Evolutionary conservation across 2,888 invertebrate genomes (phyloP).

Genomic region (Cyrtodaria siliqua): DNA sequence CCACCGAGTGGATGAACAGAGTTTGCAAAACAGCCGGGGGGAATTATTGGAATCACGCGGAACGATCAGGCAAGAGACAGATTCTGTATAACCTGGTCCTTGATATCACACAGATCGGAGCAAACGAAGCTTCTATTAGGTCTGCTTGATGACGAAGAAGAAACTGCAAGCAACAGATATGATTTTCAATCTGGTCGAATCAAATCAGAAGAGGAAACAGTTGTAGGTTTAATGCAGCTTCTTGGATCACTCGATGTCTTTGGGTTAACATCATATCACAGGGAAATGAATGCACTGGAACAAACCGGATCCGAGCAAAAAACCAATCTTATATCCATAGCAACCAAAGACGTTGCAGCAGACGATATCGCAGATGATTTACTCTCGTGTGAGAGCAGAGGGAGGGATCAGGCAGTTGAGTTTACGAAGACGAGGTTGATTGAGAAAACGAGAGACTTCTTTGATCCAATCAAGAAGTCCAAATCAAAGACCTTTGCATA

Average conservation of each 20-base stretch:
- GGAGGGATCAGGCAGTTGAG: no score
- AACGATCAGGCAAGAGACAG: no score
- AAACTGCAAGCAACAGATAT: constrained; percentile 3
- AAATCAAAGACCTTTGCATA: constrained; percentile 8
- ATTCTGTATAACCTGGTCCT: constrained; percentile 36
- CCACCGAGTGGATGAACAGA: no score
- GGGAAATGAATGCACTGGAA: background rate
- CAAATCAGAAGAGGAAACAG: constrained; percentile 14
- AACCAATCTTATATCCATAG: constrained; percentile 1
- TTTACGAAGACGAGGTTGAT: no score
- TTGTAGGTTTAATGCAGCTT: constrained; percentile 9
- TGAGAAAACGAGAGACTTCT: no score
- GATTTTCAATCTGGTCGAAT: constrained; percentile 6
- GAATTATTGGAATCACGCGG: constrained; percentile 47
- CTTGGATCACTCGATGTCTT: constrained; percentile 19
- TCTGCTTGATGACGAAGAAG: constrained; percentile 25
- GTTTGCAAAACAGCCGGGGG: no score
- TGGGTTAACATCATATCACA: no score
- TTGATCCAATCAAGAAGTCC: constrained; percentile 13
- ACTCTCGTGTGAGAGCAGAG: no score
- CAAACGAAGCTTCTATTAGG: constrained; percentile 1
- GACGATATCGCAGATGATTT: constrained; percentile 6
- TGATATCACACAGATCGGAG: constrained; percentile 22
- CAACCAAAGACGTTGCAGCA: constrained; percentile 6
- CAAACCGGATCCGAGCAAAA: background rate